A percentile compares a stretch with the other conserved stretches of the same genome.
These are phyloP conservation scores for Enoplosus armatus DNA, from an alignment of 2,797 vertebrate genomes.

Conservation along the genomic window DNA sequence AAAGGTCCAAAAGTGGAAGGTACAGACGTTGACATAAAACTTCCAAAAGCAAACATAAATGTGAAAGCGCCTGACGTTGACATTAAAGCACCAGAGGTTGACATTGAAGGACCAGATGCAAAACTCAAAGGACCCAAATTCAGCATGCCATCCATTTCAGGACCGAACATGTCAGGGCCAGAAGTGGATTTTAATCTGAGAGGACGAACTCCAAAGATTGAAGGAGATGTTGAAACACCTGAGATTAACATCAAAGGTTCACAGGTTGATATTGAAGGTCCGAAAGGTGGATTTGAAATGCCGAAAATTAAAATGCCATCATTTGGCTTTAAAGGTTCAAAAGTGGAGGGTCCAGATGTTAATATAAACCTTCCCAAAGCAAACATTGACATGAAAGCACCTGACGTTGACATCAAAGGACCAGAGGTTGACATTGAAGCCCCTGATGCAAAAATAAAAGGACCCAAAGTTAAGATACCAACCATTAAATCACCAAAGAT, in stretches of 20 bases:
- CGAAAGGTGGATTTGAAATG: background rate
- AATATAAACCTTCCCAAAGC: background rate
- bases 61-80: conserved; percentile 36
- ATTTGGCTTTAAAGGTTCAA: background rate
- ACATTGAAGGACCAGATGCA: background rate
- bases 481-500: no score
- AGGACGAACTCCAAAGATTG: no score
- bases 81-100: background rate
- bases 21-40: conserved; percentile 26
- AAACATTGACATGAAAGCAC: conserved; percentile 51
- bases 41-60: no score
- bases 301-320: background rate
- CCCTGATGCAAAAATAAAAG: no score
- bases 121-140: background rate
- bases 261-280: no score
- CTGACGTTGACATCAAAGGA: conserved; percentile 47
- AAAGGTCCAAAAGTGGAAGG: conserved; percentile 31
- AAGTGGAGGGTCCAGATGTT: background rate
- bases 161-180: no score
- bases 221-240: background rate
- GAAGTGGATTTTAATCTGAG: no score
- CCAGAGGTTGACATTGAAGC: no score
- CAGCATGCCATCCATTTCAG: conserved; percentile 22
- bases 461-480: conserved; percentile 69
- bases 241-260: background rate